phyloP scores from a whole-genome alignment of 2,113 vertebrate species.

The Diadophis punctatus region DNA sequence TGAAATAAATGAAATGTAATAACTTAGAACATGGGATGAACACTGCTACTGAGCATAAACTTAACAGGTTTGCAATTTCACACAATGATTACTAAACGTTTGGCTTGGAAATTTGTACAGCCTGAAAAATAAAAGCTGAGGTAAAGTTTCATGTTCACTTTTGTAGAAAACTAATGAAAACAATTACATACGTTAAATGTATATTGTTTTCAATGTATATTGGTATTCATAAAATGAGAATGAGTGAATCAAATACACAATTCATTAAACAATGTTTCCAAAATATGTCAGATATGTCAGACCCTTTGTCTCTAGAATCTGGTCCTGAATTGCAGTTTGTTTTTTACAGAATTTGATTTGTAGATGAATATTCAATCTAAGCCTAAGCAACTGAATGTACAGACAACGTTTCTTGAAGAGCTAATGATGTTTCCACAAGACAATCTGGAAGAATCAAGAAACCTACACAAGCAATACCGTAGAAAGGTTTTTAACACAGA shows the following conservation, averaged over 20 bases:
- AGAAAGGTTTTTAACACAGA: neutral
- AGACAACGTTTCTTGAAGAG: neutral
- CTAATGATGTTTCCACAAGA: neutral
- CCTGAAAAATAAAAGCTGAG: neutral
- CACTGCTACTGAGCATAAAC: neutral
- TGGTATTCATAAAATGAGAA: neutral
- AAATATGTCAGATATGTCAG: neutral
- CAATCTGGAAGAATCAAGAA: neutral
- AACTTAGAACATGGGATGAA: neutral
- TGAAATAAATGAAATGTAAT: neutral
- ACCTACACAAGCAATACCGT: neutral
- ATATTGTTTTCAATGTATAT: neutral
- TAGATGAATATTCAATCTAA: neutral
- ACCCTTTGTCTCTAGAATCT: neutral
- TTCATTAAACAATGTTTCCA: neutral
- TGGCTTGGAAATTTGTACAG: neutral
- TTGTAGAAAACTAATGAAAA: neutral
- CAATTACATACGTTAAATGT: neutral
- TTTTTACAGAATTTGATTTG: neutral
- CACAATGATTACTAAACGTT: neutral
- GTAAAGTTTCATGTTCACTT: neutral
- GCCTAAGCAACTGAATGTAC: neutral
- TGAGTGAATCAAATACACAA: neutral
- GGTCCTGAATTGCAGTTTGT: neutral
- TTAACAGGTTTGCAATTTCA: neutral